phyloP scores from a whole-genome alignment of 2,888 invertebrate species.

The Cybosia mesomella region DNA sequence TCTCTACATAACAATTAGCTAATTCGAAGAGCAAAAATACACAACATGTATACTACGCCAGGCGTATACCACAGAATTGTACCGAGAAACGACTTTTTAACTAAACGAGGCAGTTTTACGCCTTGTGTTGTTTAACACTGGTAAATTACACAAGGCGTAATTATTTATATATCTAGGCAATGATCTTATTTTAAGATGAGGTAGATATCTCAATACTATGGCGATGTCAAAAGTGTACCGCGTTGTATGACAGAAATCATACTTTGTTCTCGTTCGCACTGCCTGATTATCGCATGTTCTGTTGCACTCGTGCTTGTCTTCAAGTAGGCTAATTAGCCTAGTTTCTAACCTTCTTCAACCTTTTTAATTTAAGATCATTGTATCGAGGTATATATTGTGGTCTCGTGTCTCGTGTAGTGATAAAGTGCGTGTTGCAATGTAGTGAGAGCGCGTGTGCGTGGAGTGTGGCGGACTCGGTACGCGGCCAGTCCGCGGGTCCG shows the following conservation, averaged over 20 bases:
- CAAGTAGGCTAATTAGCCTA: background rate
- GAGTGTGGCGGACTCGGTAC: constrained; percentile 21
- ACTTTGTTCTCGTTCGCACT: background rate
- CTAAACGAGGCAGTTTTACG: constrained; percentile 13
- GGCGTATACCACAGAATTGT: constrained; percentile 24
- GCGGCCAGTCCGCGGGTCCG: constrained; percentile 19
- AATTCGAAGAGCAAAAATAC: constrained; percentile 35
- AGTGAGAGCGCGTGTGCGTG: constrained; percentile 19
- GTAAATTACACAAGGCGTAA: background rate
- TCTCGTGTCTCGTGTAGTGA: constrained; percentile 8
- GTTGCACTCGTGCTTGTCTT: background rate
- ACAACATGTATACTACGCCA: constrained; percentile 24
- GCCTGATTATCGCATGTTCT: too few relatives aligned
- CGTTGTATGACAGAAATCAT: background rate
- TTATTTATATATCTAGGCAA: background rate
- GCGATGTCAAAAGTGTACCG: background rate
- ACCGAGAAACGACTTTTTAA: constrained; percentile 11
- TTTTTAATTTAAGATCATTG: background rate
- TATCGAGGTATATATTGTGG: background rate
- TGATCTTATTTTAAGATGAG: background rate
- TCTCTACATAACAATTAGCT: constrained; percentile 41
- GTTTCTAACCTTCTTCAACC: background rate
- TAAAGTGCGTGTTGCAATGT: background rate
- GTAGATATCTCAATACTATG: background rate
- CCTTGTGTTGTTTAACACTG: constrained; percentile 6